Evolutionary conservation across 2,113 vertebrate genomes (phyloP), one percentile per base, ranked within the genome.

Genomic region (Callipepla squamata): DNA sequence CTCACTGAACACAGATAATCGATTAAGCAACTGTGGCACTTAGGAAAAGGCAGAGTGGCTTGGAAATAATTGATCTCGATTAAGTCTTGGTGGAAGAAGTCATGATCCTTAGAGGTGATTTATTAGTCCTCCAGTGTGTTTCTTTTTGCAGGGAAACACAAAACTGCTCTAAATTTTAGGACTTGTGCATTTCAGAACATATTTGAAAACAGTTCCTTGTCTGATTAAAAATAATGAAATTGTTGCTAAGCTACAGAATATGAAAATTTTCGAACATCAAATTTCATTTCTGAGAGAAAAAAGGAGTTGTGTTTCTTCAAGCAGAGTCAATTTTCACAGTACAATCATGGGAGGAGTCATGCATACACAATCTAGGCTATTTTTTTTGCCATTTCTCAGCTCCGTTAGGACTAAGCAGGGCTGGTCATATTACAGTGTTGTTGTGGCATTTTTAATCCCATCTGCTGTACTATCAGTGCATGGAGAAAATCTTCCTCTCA

Each of bases 161-260:
- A 53, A 76, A 13, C 59, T 61, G 13, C 42, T 76, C 62, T n/a
- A 58, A 65, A 25, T 47, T 32, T 58, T 40, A 42, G 19, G 79
- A 68, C 55, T 45, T 65, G 4, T 32, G 40, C 53, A 50, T 47
- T 20, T 74, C 30, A 61, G 58, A 69, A 82, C 69, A 10, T 26
- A 16, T 48, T 47, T 66, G 75, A 73, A n/a, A 82, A 30, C 20
- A 80, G 67, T 20, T 91, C 26, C 32, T 79, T 34, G 53, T 47
- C 82, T 69, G 85, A 82, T 28, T 63, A 28, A 63, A 63, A 40
- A 63, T 40, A 40, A 0, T 2, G 76, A 73, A 45, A 85, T 34
- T 57, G 82, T 87, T 93, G 88, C 82, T 92, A 85, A 93, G 79
- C 80, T 92, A 94, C 88, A 69, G 48, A 61, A 67, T 45, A 8